Evolutionary conservation across 37 sponge, comb jelly and placozoan species (phyloP), one percentile per base, ranked within the genome.

Genomic region (Bolinopsis microptera): DNA sequence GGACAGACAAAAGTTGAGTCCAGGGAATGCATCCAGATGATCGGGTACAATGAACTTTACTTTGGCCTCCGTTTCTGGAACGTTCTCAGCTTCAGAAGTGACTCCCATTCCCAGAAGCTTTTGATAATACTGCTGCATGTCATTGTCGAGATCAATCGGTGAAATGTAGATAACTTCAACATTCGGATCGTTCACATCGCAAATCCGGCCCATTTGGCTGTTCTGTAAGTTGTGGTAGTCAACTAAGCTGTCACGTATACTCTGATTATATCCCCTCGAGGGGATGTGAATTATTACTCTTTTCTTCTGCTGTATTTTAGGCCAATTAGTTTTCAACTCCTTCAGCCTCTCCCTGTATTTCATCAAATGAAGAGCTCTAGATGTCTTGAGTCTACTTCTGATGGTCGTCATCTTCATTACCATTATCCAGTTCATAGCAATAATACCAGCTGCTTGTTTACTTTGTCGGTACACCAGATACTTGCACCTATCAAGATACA

Each of bases 151-250:
- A 39, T 93, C 93, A 5, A 96, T 93, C 1, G 97, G 95, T 18
- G 96, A 96, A 25, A 98, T 69, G 77, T 97, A 98, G n/a, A 98
- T 93, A 48, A 98, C 95, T 38, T 97, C 96, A 26, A 95, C 94
- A 41, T 95, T 95, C 38, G 96, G 94, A 76, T 96, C 95, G 41
- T 72, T 83, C 16, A 96, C 38, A 40, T 96, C 96, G 92, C 95
- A 94, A 9, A 97, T 90, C 39, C 98, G 93, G 40, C 93, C 95
- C 94, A 97, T 94, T 80, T 97, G 98, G 16, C 94, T 69, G 83
- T 77, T 95, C 69, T 97, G 96, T 26, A 69, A 35, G 13, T 69
- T 88, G 39, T 69, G 69, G 30, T 96, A 95, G 27, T 95, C 69
- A 0, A 92, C 76, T 35, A 95, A 25, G 13, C 80, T 76, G 13